Percentiles rank a stretch among this genome's conserved stretches.
phyloP scores from a whole-genome alignment of 2,888 invertebrate species.

The Andrena chrysosceles region DNA sequence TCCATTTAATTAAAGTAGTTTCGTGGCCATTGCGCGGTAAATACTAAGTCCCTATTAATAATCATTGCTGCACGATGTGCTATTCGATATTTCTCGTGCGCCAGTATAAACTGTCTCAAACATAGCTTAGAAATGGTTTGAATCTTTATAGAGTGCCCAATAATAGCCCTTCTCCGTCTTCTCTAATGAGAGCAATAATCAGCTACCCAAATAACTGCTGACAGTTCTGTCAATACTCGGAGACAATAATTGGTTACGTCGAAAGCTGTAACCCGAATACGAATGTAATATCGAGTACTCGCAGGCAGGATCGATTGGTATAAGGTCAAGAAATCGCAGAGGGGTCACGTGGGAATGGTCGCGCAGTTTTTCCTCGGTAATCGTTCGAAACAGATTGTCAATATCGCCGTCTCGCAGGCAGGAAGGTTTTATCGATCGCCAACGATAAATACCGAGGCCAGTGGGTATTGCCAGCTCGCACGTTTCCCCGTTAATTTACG shows the following conservation, averaged over 20 bases:
- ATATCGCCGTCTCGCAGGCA: slow-evolving; percentile 60
- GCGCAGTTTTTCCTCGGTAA: slow-evolving; percentile 53
- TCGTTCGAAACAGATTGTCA: slow-evolving; percentile 66
- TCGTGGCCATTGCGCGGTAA: slow-evolving; percentile 9
- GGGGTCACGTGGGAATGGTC: neutral
- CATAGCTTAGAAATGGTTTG: neutral
- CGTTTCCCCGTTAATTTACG: slow-evolving; percentile 74
- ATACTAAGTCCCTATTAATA: slow-evolving; percentile 34
- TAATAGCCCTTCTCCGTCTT: no score
- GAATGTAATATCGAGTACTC: neutral
- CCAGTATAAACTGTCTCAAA: neutral
- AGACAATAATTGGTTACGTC: no score
- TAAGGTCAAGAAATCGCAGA: neutral
- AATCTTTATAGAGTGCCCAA: no score
- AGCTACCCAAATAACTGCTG: no score
- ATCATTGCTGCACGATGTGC: slow-evolving; percentile 16
- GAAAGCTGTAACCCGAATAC: no score
- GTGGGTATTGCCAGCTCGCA: slow-evolving; percentile 72
- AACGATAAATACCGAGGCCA: slow-evolving; percentile 73
- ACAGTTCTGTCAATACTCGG: no score
- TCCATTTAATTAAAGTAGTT: slow-evolving; percentile 19
- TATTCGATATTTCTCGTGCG: neutral
- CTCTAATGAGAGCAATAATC: neutral
- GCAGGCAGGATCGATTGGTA: neutral
- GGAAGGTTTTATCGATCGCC: slow-evolving; percentile 75